Percentiles rank a stretch among this genome's conserved stretches.
phyloP scores from a whole-genome alignment of 2,888 invertebrate species.

The Mimas tiliae region DNA sequence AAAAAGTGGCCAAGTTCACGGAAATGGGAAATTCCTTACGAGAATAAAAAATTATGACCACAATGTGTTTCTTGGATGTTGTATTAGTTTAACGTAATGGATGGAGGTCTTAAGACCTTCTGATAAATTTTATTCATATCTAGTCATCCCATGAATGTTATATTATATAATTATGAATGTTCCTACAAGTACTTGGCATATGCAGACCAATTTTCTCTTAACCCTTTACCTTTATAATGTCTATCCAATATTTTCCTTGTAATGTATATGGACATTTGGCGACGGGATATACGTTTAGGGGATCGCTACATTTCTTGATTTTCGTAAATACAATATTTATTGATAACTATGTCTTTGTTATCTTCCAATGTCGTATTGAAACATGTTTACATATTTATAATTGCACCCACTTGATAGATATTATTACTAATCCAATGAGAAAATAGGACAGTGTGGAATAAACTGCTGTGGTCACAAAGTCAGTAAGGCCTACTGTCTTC shows the following conservation, averaged over 20 bases:
- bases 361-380: no score
- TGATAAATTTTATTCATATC: background rate
- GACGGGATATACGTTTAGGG: background rate
- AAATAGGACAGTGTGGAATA: no score
- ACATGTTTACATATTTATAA: no score
- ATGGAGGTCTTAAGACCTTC: background rate
- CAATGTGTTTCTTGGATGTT: slow-evolving; percentile 6
- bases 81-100: slow-evolving; percentile 5
- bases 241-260: background rate
- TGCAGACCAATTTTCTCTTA: slow-evolving; percentile 15
- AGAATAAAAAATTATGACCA: background rate
- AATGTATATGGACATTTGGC: background rate
- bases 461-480: no score
- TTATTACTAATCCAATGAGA: no score
- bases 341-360: background rate
- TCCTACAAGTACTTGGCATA: slow-evolving; percentile 9
- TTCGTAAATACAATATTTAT: background rate
- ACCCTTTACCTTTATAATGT: slow-evolving; percentile 7
- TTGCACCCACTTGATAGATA: no score
- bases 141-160: background rate
- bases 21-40: no score
- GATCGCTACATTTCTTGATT: background rate
- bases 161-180: background rate
- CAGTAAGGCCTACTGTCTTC: no score
- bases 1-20: no score